Conservation (phyloP, 1,140 invertebrate species). For the Drosophila equinoxialis region DNA sequence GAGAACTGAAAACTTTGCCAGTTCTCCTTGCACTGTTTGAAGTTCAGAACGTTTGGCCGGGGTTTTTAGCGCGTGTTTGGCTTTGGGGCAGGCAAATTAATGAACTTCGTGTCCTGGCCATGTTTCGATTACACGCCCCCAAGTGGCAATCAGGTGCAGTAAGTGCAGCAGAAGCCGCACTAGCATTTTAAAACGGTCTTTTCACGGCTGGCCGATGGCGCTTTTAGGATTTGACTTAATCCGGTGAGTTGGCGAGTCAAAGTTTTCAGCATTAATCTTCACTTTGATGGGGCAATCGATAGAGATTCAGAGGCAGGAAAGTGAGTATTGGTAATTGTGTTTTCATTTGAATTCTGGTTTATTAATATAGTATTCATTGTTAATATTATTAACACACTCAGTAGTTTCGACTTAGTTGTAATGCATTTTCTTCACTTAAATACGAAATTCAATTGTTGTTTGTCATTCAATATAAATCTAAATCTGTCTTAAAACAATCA, state of each 20-base stretch:
- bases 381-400: slow-evolving; percentile 80
- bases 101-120: slow-evolving; percentile 35
- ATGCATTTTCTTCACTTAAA: slow-evolving; percentile 54
- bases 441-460: slow-evolving; percentile 19
- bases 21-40: too few relatives aligned
- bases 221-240: slow-evolving; percentile 9
- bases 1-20: background rate
- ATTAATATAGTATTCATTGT: slow-evolving; percentile 72
- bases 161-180: slow-evolving; percentile 27
- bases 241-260: background rate
- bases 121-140: slow-evolving; percentile 25
- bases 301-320: slow-evolving; percentile 28
- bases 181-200: slow-evolving; percentile 26
- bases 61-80: slow-evolving; percentile 5
- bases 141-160: slow-evolving; percentile 46
- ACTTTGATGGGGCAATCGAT: slow-evolving; percentile 29
- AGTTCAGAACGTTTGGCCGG: too few relatives aligned
- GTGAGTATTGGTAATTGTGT: slow-evolving; percentile 26
- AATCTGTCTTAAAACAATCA: slow-evolving; percentile 73
- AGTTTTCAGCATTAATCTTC: slow-evolving; percentile 26
- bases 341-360: slow-evolving; percentile 52
- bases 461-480: slow-evolving; percentile 61
- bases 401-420: slow-evolving; percentile 76
- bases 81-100: slow-evolving; percentile 49
- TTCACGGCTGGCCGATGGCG: slow-evolving; percentile 42